phyloP scores from a whole-genome alignment of 2,888 invertebrate genomes.

The Cyclophora albipunctata region DNA sequence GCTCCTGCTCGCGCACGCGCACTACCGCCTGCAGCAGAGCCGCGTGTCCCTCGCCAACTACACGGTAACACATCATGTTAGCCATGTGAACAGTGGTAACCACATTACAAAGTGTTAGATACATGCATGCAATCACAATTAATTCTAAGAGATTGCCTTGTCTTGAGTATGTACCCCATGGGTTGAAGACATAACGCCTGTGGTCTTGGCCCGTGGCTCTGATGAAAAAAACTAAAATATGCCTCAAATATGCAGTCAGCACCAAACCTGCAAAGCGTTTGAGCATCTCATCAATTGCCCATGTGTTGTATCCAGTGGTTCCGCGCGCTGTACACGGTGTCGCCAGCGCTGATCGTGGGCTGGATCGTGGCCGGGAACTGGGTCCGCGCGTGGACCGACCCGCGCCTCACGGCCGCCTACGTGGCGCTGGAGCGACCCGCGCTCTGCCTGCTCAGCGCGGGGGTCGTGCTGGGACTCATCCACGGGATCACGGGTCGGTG shows the following conservation, averaged over 20 bases:
- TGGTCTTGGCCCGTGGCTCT: too few species aligned
- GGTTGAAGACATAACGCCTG: too few species aligned
- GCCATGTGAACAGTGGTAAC: too few species aligned
- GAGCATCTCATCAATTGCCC: too few species aligned
- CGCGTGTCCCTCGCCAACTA: conserved; percentile 20
- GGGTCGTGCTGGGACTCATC: conserved; percentile 25
- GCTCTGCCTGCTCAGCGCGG: conserved; percentile 22
- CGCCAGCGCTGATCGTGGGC: conserved; percentile 16
- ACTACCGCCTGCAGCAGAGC: conserved; percentile 27
- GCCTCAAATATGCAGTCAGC: too few species aligned
- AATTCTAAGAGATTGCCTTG: too few species aligned
- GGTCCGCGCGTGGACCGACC: conserved; percentile 21
- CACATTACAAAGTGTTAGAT: too few species aligned
- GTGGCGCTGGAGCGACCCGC: conserved; percentile 41
- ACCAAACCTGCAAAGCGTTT: too few species aligned
- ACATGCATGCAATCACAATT: too few species aligned
- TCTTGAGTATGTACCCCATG: too few species aligned
- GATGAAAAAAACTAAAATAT: too few species aligned
- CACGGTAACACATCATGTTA: conserved; percentile 14
- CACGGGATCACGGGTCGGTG: conserved; percentile 26
- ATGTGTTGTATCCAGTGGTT: conserved; percentile 19
- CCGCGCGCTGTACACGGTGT: conserved; percentile 20
- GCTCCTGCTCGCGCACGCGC: conserved; percentile 27
- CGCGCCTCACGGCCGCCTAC: conserved; percentile 25
- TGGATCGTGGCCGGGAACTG: conserved; percentile 33